Evolutionary conservation across 2,113 vertebrate species (phyloP), one percentile per base, ranked within the genome.

Genomic region (Poeciliopsis retropinna): DNA sequence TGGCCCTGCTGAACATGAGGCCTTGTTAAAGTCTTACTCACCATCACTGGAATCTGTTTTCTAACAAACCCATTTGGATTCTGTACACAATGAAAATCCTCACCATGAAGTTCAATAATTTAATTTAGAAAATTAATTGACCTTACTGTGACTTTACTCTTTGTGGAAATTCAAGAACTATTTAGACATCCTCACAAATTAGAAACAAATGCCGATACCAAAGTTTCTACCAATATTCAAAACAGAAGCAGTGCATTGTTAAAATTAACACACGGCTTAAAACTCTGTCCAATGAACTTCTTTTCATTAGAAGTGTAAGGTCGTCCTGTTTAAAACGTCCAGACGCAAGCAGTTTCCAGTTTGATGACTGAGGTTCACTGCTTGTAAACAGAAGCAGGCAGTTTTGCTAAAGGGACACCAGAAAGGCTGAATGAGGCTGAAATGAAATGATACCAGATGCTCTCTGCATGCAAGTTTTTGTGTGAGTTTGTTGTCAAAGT

Each of bases 391-490:
- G 15, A 9, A 37, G 19, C 25, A 37, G 5, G 4, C 15, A 69
- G 54, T 75, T 75, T 39, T 51, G 34, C 34, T 27, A 71, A 71
- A 64, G 34, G 10, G 17, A 47, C 28, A 31, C 63, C 44, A 62
- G 22, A 68, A 64, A 29, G 27, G 34, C 29, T 37, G 22, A 34
- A 27, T 64, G 37, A 25, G 37, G 32, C 64, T 60, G 29, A 67
- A 65, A 80, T 80, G 17, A 78, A 74, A 85, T 80, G 54, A 78
- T 66, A 75, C 74, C 85, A 76, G 82, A 79, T 82, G 47, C 29
- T 61, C 17, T 66, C 51, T 60, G 57, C 75, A 51, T 67, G 70
- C n/a, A 25, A 72, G 63, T 78, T 47, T 63, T 32, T 71, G 25
- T 34, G 67, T 67, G 51, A 73, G 34, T 60, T 76, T 69, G 79